Percentiles rank a stretch among this genome's conserved stretches.
phyloP scores from a whole-genome alignment of 2,113 vertebrate genomes.

The Paratilapia polleni region DNA sequence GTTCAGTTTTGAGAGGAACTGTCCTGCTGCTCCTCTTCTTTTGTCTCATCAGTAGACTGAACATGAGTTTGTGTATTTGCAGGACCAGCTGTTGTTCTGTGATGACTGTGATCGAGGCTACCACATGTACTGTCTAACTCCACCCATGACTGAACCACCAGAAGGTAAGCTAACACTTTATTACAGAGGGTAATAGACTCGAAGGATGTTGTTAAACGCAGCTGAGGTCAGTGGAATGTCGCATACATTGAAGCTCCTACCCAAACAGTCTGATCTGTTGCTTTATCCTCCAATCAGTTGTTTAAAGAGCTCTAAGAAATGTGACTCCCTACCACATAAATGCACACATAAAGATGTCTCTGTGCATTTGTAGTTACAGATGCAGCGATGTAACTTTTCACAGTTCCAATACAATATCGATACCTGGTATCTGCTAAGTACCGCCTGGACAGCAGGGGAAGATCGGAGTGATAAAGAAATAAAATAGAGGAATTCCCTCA shows the following conservation, averaged over 20 bases:
- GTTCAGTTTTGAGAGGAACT: background rate
- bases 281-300: background rate
- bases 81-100: conserved; percentile 95
- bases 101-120: conserved; percentile 94
- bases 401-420: background rate
- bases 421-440: background rate
- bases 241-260: background rate
- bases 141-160: conserved; percentile 92
- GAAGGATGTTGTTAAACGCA: background rate
- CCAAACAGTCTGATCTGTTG: background rate
- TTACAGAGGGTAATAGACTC: background rate
- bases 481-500: background rate
- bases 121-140: conserved; percentile 94
- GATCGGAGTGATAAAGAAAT: too few relatives aligned
- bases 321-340: background rate
- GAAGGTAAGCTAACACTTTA: conserved; percentile 83
- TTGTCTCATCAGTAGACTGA: background rate
- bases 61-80: conserved; percentile 6
- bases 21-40: background rate
- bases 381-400: too few relatives aligned
- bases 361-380: too few relatives aligned
- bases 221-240: background rate
- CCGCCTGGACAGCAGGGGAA: too few relatives aligned
- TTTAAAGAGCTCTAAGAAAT: background rate
- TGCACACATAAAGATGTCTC: too few relatives aligned